Percentiles rank a stretch among this genome's conserved stretches.
Evolutionary conservation across 2,113 vertebrate genomes (phyloP).

Genomic region (Oryzias javanicus): DNA sequence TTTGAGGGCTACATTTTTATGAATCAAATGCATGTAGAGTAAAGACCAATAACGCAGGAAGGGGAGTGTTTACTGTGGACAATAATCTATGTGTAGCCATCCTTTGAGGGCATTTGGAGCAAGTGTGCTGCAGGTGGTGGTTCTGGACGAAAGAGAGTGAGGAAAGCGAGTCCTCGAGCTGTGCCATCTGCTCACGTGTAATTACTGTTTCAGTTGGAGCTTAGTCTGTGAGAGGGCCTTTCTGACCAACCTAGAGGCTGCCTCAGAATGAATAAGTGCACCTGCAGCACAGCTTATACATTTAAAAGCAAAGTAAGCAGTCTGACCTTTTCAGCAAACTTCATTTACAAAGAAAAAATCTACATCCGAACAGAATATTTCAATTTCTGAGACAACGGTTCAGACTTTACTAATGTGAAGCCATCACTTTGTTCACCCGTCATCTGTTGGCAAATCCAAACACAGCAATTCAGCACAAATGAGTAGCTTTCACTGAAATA

Average conservation of each 20-base stretch:
- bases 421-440: too few species aligned
- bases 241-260: slow-evolving; percentile 46
- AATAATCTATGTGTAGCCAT: slow-evolving; percentile 39
- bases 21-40: too few species aligned
- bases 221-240: slow-evolving; percentile 30
- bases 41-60: too few species aligned
- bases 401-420: too few species aligned
- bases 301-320: not conserved
- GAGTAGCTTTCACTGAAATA: too few species aligned
- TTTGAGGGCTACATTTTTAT: too few species aligned
- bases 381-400: too few species aligned
- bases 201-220: slow-evolving; percentile 60
- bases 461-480: too few species aligned
- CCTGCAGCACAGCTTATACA: slow-evolving; percentile 26
- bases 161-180: slow-evolving; percentile 39
- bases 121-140: slow-evolving; percentile 41
- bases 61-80: slow-evolving; percentile 12
- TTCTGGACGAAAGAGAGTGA: slow-evolving; percentile 28
- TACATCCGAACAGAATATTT: too few species aligned
- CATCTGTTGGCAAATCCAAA: too few species aligned
- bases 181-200: slow-evolving; percentile 67
- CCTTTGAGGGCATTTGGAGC: slow-evolving; percentile 15
- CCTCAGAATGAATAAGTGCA: slow-evolving; percentile 26
- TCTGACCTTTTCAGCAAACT: slow-evolving; percentile 3
- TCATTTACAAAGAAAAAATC: not conserved